Base-by-base conservation (phyloP, 2,888 invertebrate genomes). In the Pristionchus entomophagus region DNA sequence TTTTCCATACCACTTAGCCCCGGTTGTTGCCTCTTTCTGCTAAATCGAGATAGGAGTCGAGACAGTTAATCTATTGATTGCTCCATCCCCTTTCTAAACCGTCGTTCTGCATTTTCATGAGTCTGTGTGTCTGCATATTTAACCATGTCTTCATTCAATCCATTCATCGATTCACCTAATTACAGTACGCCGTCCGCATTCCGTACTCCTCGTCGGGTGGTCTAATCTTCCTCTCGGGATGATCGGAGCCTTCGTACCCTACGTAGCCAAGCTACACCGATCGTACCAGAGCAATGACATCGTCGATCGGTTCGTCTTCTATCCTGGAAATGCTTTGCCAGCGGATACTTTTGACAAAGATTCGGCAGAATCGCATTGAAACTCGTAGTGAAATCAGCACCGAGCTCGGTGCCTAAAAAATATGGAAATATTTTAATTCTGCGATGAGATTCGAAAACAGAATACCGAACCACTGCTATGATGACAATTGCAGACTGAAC, bases 261-360 rank as follows among this genome's bases (percentile, higher is more conserved):
- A 91, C 85, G 78, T 91, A 69, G 86, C 86, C 26, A 87, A 87
- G 84, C 91, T 91, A 81, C 88, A 89, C 56, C 73, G 85, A 17
- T 77, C 77, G 38, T 92, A 93, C 86, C 91, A 93, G 86, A 91
- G 91, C 22, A 93, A 93, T 89, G 93, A 93, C 87, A 88, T 93
- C 84, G 88, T 93, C 85, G 93, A 92, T 85, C 88, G 87, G 87
- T 86, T 22, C 1, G 53, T 10, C 2, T 35, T 17, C 12, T 8
- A 77, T 19, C 22, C 4, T 14, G 35, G n/a, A n/a, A n/a, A n/a
- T n/a, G n/a, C n/a, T 12, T 69, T 69, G 14, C 17, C 17, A 65
- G n/a, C 65, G 29, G 0, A 35, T 17, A 4, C 26, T 22, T 73
- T 8, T 26, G 0, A 41, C 22, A n/a, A n/a, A n/a, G n/a, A n/a